Base-by-base conservation (phyloP, 2,113 vertebrate genomes). In the Promerops cafer region DNA sequence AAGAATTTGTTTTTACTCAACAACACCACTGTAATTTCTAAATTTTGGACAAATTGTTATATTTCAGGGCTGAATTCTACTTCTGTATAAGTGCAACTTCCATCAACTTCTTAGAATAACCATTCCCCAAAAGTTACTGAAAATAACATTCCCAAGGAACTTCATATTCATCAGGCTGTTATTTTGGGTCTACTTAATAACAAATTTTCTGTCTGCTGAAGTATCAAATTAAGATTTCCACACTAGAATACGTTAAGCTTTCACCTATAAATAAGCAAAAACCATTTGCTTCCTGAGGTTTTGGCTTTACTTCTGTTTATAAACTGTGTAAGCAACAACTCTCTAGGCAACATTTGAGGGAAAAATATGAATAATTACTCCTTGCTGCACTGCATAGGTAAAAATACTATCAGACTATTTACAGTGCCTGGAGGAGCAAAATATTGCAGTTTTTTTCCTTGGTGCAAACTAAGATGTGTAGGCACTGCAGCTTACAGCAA, bases 381-480 rank as follows among this genome's bases (percentile, higher is more conserved):
- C 47, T 95, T 92, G 83, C 20, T 81, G 33, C 87, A 92, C 44
- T 87, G 79, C 77, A 85, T 47, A 69, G 87, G 87, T 96, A 89
- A 95, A 95, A 96, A 83, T 56, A 87, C 54, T 93, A 75, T 88
- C 44, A 27, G 50, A 79, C 10, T 49, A 85, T 89, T 96, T 91
- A 93, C 30, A 86, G 50, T 63, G 31, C 64, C 81, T 56, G 83
- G 23, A 88, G 61, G 79, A 95, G n/a, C 22, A 92, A 95, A 94
- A 78, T 61, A 85, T 7, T 76, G 18, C 79, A 13, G 2, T 17
- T 56, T 96, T 90, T 63, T 74, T 81, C 76, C 71, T 54, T 60
- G 50, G 30, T 93, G 71, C 78, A 96, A 95, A 78, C 60, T 47
- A 95, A 93, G 83, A 86, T 85, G 61, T 95, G 78, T 17, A 93